Evolutionary conservation across 92 coral and sea anemone genomes (phyloP), one percentile per base, ranked within the genome.

Genomic region (Isaurus tuberculatus): DNA sequence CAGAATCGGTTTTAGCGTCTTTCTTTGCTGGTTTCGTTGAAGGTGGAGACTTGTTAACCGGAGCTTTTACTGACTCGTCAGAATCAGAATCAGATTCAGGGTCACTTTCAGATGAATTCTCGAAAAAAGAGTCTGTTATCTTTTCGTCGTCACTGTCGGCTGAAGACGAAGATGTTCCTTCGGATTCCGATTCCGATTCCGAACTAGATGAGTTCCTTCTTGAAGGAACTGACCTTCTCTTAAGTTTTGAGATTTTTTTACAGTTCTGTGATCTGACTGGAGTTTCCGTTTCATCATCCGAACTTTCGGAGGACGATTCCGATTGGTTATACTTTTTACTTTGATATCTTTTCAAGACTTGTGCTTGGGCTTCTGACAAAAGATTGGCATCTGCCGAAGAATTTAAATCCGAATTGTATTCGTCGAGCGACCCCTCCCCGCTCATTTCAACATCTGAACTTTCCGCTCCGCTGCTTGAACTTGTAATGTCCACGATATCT

Each of bases 81-180:
- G 65, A 53, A n/a, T 77, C 55, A 13, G 82, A 33, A 58, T 22
- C 3, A 1, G 82, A 58, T 8, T 33, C 69, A 5, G 43, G n/a
- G n/a, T n/a, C n/a, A n/a, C n/a, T 36, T 5, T 65, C 40, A 36
- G 69, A 77, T 13, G 82, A 77, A 33, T 37, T 23, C 23, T 55
- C 82, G 17, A 36, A 77, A 57, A 77, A 22, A 11, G 82, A 77
- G 20, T 77, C 82, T 40, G 82, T 5, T 16, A 23, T 77, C 4
- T 58, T 14, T 34, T 40, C 82, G 17, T 77, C 82, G 27, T 77
- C 82, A 14, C 82, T 77, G 53, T 77, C 70, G 37, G 20, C 68
- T 15, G 70, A 77, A 6, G 82, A 77, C 27, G 82, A 77, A 22
- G 44, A 74, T 6, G 65, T 17, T 3, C 27, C 65, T 26, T 27